These are phyloP conservation scores for Tinea semifulvella DNA, from an alignment of 2,888 invertebrate species.

Conservation along the genomic window DNA sequence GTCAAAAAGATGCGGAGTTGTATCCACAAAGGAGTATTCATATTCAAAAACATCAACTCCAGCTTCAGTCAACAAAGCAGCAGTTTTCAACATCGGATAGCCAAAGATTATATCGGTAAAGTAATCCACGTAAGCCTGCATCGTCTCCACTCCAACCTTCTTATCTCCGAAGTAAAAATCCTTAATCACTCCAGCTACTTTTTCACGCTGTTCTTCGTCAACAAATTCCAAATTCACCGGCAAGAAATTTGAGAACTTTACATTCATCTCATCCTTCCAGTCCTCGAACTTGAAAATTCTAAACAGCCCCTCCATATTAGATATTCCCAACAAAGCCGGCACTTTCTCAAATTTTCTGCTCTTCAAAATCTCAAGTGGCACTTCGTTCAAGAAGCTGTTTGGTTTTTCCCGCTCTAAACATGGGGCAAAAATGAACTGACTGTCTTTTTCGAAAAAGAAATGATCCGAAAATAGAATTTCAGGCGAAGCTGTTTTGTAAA, in stretches of 20 bases:
- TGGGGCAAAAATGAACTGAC: neutral
- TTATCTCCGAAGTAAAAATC: slow-evolving; percentile 14
- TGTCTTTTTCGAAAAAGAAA: slow-evolving; percentile 1
- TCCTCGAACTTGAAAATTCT: slow-evolving; percentile 11
- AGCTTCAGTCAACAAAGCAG: slow-evolving; percentile 5
- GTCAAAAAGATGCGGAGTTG: neutral
- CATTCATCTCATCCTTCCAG: slow-evolving; percentile 18
- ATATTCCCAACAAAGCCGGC: slow-evolving; percentile 15
- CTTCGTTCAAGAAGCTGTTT: slow-evolving; percentile 14
- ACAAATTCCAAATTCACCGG: slow-evolving; percentile 16
- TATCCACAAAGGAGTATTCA: slow-evolving; percentile 10
- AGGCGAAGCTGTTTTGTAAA: neutral
- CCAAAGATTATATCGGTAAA: slow-evolving; percentile 29
- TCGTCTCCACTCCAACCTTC: neutral
- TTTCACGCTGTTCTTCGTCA: slow-evolving; percentile 7
- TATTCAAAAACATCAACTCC: slow-evolving; percentile 9
- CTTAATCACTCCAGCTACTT: slow-evolving; percentile 8
- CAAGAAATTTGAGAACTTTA: slow-evolving; percentile 16
- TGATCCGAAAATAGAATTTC: neutral
- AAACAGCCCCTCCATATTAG: slow-evolving; percentile 17
- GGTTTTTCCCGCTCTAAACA: slow-evolving; percentile 9
- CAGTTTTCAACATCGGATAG: slow-evolving; percentile 9
- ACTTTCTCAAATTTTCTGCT: slow-evolving; percentile 15
- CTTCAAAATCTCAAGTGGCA: slow-evolving; percentile 15
- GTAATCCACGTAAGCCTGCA: slow-evolving; percentile 13